Evolutionary conservation across 2,888 invertebrate species (phyloP).

Genomic region (Drosophila nr. perissopoda): DNA sequence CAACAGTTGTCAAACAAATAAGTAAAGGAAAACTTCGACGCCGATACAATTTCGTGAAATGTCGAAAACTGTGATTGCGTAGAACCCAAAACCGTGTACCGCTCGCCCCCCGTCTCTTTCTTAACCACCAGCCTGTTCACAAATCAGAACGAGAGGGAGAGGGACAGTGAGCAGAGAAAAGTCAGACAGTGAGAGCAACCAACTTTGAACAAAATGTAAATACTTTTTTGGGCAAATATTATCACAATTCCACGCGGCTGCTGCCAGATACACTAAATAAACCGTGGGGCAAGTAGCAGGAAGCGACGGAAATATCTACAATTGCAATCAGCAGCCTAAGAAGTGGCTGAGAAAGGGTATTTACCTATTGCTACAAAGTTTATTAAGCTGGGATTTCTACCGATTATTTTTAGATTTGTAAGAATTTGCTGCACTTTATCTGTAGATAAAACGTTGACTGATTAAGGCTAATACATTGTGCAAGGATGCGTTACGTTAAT

Average conservation of each 20-base stretch:
- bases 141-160: background rate
- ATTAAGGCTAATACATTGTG: constrained; percentile 24
- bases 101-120: background rate
- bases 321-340: constrained; percentile 43
- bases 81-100: constrained; percentile 11
- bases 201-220: constrained; percentile 81
- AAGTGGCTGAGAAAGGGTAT: background rate
- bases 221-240: constrained; percentile 82
- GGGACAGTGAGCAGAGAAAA: background rate
- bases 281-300: constrained; percentile 35
- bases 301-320: constrained; percentile 35
- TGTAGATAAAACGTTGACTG: constrained; percentile 1
- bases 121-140: background rate
- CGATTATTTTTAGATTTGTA: background rate
- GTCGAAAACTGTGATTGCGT: constrained; percentile 79
- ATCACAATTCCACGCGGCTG: constrained; percentile 74
- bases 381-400: background rate
- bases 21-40: constrained; percentile 74
- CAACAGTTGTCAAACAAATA: constrained; percentile 60
- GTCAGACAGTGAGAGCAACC: constrained; percentile 23
- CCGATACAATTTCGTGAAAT: constrained; percentile 80
- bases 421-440: background rate
- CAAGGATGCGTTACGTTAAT: constrained; percentile 9
- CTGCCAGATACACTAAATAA: constrained; percentile 68
- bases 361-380: constrained; percentile 23